These are phyloP conservation scores for Mastomys coucha DNA, from an alignment of 2,113 vertebrate species.

Conservation along the genomic window DNA sequence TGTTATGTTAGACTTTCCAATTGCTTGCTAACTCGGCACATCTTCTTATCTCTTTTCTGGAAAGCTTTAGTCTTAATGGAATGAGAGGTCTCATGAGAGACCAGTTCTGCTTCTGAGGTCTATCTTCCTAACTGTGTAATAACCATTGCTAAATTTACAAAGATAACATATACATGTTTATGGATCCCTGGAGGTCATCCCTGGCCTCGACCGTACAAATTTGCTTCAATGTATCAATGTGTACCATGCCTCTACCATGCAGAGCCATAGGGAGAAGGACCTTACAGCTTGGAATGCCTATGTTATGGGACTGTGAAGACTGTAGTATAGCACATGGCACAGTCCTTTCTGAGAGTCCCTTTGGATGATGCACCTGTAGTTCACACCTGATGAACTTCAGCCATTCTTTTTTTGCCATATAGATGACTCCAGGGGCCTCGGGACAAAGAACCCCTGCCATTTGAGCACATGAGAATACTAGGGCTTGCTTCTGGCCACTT, in stretches of 20 bases:
- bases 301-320: not conserved
- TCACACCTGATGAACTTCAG: not conserved
- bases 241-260: not conserved
- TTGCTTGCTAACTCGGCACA: no score
- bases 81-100: not conserved
- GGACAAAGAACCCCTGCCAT: not conserved
- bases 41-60: slow-evolving; percentile 1
- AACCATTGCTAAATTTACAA: not conserved
- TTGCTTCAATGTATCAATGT: not conserved
- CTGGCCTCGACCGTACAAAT: not conserved
- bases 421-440: not conserved
- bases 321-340: not conserved
- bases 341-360: not conserved
- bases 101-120: not conserved
- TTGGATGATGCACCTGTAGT: not conserved
- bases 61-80: not conserved
- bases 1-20: not conserved
- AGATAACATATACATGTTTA: not conserved
- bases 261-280: not conserved
- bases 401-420: not conserved
- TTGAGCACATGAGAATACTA: not conserved
- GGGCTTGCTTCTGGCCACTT: not conserved
- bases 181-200: not conserved
- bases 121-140: not conserved
- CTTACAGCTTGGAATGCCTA: not conserved